Conservation (phyloP, 2,888 invertebrate species). For the Sturmia bella region DNA sequence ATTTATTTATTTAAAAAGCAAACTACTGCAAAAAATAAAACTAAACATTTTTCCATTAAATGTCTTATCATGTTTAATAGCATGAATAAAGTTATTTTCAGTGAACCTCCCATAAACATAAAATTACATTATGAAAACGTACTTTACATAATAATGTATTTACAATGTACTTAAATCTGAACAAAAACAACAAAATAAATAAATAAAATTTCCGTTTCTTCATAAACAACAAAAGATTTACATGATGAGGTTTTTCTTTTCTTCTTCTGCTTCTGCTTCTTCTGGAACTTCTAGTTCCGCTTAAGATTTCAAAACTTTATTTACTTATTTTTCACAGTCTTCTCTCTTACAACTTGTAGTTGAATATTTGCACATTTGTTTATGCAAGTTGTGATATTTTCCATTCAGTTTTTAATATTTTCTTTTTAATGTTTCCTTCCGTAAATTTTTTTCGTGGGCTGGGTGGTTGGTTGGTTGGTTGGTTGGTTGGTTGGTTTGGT, state of each 20-base stretch:
- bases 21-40: too few relatives aligned
- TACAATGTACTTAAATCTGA: slow-evolving; percentile 30
- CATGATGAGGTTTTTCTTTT: slow-evolving; percentile 7
- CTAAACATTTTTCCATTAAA: neutral
- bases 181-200: neutral
- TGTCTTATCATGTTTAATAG: neutral
- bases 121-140: neutral
- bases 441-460: slow-evolving; percentile 28
- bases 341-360: neutral
- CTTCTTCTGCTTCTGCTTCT: neutral
- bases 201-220: slow-evolving; percentile 18
- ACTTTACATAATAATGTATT: slow-evolving; percentile 17
- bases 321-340: slow-evolving; percentile 10
- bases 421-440: slow-evolving; percentile 65
- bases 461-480: slow-evolving; percentile 1
- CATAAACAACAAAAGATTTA: slow-evolving; percentile 34
- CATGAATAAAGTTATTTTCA: neutral
- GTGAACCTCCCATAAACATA: slow-evolving; percentile 1
- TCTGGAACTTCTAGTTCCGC: neutral
- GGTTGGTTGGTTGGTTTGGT: neutral
- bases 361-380: neutral
- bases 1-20: too few relatives aligned
- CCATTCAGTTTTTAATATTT: slow-evolving; percentile 21
- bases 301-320: slow-evolving; percentile 29
- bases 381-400: neutral